phyloP scores from a whole-genome alignment of 2,888 invertebrate genomes.

The Drosophila buzzatii region DNA sequence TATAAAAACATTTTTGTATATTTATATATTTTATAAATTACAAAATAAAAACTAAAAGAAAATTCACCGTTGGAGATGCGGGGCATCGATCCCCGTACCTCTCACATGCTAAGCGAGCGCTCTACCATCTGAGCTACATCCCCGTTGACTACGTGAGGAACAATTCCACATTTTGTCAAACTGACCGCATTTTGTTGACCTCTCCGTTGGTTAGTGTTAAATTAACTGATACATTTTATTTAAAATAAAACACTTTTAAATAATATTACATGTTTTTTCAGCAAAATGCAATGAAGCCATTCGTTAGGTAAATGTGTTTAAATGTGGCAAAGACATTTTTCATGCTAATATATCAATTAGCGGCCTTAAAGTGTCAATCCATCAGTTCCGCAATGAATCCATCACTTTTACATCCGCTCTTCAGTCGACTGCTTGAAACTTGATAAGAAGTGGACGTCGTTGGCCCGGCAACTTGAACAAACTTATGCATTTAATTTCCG shows the following conservation, averaged over 20 bases:
- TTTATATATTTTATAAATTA: too few relatives aligned
- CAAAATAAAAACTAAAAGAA: not conserved
- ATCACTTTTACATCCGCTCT: conserved; percentile 11
- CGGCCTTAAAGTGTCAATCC: not conserved
- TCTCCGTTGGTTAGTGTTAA: too few relatives aligned
- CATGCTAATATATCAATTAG: not conserved
- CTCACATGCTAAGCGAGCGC: conserved; percentile 86
- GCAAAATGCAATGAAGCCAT: too few relatives aligned
- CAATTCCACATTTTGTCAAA: conserved; percentile 25
- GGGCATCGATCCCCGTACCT: conserved; percentile 85
- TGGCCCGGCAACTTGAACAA: conserved; percentile 52
- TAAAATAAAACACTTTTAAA: not conserved
- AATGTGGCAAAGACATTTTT: not conserved
- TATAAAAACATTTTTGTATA: not conserved
- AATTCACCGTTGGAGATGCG: conserved; percentile 80
- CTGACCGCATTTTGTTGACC: not conserved
- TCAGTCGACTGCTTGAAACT: conserved; percentile 27
- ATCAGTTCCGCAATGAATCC: not conserved
- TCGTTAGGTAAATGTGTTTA: not conserved
- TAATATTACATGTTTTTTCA: not conserved
- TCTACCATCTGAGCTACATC: conserved; percentile 86
- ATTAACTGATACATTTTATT: too few relatives aligned
- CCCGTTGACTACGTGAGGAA: conserved; percentile 66
- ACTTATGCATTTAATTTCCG: conserved; percentile 81
- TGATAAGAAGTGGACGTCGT: conserved; percentile 49